Evolutionary conservation across 2,113 vertebrate genomes (phyloP).

Genomic region (Pelodiscus sinensis): DNA sequence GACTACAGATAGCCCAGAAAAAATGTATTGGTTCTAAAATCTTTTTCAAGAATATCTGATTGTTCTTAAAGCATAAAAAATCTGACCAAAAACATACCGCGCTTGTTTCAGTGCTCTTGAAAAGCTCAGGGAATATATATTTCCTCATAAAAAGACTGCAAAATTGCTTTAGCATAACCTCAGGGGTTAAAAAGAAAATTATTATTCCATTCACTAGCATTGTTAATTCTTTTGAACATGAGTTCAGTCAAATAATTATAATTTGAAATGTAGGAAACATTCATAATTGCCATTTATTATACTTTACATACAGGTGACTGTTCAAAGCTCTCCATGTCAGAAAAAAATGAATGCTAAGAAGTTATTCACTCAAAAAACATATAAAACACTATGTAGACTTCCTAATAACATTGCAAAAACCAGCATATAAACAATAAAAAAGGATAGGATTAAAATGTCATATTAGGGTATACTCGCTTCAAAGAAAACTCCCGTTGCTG

Average conservation of each 20-base stretch:
- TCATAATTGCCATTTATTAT: conserved; percentile 31
- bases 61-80: conserved; percentile 54
- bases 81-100: conserved; percentile 19
- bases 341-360: background rate
- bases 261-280: conserved; percentile 41
- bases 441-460: conserved; percentile 18
- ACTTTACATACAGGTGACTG: background rate
- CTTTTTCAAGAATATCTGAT: conserved; percentile 56
- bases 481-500: background rate
- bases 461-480: background rate
- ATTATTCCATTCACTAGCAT: conserved; percentile 41
- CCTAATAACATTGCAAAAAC: background rate
- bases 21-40: conserved; percentile 33
- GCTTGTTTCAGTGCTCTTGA: conserved; percentile 1
- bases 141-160: conserved; percentile 41
- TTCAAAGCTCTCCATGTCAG: background rate
- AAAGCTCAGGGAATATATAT: conserved; percentile 53
- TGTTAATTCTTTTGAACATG: conserved; percentile 55
- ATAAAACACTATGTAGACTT: background rate
- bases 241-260: conserved; percentile 44
- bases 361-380: background rate
- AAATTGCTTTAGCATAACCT: conserved; percentile 55
- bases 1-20: conserved; percentile 15
- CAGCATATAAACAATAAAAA: background rate
- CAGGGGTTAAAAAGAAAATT: conserved; percentile 53